Evolutionary conservation across 2,888 invertebrate genomes (phyloP).

Genomic region (Ceriagrion tenellum): DNA sequence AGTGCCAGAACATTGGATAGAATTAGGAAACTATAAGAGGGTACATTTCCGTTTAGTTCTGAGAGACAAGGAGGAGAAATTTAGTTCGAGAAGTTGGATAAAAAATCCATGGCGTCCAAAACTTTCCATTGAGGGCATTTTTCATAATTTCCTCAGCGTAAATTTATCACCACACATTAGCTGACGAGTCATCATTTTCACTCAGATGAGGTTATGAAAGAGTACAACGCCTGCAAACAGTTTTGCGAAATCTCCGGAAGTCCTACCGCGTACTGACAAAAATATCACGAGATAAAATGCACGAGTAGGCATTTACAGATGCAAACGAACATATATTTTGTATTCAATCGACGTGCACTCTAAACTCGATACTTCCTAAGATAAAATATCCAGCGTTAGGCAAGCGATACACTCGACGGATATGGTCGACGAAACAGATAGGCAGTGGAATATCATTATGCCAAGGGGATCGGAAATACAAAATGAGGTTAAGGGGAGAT

Average conservation of each 20-base stretch:
- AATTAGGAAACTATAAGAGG: too few relatives aligned
- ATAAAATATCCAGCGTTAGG: not conserved
- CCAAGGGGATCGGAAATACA: not conserved
- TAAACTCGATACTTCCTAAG: not conserved
- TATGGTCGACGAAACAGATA: not conserved
- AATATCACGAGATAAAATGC: not conserved
- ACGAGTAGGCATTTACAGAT: not conserved
- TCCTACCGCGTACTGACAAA: too few relatives aligned
- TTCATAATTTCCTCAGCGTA: too few relatives aligned
- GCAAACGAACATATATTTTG: not conserved
- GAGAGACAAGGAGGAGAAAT: too few relatives aligned
- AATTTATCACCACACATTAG: too few relatives aligned
- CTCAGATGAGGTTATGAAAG: not conserved
- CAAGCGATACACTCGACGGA: not conserved
- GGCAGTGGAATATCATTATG: not conserved
- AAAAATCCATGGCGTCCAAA: too few relatives aligned
- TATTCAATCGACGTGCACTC: not conserved
- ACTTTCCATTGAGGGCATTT: too few relatives aligned
- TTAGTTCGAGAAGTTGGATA: too few relatives aligned
- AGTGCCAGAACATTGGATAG: too few relatives aligned
- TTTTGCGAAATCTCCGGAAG: too few relatives aligned
- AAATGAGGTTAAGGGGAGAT: not conserved
- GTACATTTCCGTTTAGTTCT: too few relatives aligned
- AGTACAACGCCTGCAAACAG: not conserved
- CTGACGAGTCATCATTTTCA: not conserved